These are phyloP conservation scores for Pipa parva DNA, from an alignment of 2,113 vertebrate genomes.

Conservation along the genomic window DNA sequence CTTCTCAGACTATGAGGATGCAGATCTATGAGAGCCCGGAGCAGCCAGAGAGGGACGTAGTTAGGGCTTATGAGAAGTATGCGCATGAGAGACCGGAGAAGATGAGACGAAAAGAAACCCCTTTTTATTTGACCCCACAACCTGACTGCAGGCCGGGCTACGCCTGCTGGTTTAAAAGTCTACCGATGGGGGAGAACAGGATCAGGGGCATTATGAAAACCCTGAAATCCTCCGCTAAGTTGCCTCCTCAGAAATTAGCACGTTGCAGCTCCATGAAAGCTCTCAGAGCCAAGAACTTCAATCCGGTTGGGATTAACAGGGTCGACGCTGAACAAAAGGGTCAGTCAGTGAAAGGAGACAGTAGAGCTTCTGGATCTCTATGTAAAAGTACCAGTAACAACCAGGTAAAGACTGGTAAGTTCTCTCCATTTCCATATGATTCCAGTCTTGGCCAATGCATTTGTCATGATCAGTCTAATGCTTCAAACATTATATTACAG, in stretches of 20 bases:
- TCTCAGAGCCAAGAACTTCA: neutral
- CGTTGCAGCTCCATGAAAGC: neutral
- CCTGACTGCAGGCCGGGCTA: conserved; percentile 25
- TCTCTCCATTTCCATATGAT: too few relatives aligned
- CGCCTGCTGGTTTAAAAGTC: conserved; percentile 34
- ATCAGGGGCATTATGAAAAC: conserved; percentile 34
- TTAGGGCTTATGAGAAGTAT: conserved; percentile 37
- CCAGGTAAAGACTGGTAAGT: too few relatives aligned
- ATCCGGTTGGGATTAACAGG: too few relatives aligned
- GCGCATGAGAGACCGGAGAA: conserved; percentile 19
- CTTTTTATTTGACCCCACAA: conserved; percentile 37
- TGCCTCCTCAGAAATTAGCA: neutral
- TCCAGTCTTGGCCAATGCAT: too few relatives aligned
- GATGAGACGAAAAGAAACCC: conserved; percentile 30
- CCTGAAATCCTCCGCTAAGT: conserved; percentile 16
- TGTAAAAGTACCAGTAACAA: too few relatives aligned
- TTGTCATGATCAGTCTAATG: too few relatives aligned
- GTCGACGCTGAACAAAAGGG: neutral
- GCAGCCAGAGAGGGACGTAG: conserved; percentile 36
- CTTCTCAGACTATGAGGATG: conserved; percentile 16
- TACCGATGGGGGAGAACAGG: conserved; percentile 32
- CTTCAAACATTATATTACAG: too few relatives aligned
- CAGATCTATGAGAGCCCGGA: conserved; percentile 37
- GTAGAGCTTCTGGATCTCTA: too few relatives aligned
- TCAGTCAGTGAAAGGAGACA: neutral